Base-by-base conservation (phyloP, 2,888 invertebrate genomes). In the Galerucella pusilla region DNA sequence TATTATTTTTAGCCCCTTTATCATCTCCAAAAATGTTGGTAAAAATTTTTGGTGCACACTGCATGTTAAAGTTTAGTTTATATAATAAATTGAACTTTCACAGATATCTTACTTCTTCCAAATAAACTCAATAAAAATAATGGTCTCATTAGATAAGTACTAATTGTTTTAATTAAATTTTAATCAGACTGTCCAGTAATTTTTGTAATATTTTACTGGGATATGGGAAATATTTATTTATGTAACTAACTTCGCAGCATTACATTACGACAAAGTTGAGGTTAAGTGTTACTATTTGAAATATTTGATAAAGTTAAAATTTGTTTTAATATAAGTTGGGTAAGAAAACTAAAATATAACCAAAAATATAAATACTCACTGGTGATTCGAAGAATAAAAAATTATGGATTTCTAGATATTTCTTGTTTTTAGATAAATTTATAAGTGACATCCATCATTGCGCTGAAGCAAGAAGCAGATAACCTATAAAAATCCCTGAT, bases 401-500 rank as follows among this genome's bases (percentile, higher is more conserved):
- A 25, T 64, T 42, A 45, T 64, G 14, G 4, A 42, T 42, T 45
- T 64, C 1, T 42, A 46, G 20, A 64, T 46, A 10, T 64, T 16
- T 12, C 45, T 64, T 64, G 20, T 16, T 6, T 64, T 64, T 28
- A 46, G 10, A 28, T n/a, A 64, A n/a, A 46, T 45, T 64, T 35
- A 64, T 16, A 28, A 28, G 64, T 72, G 66, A 72, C 66, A 72
- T 14, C 28, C 7, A 67, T 60, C 66, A 72, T 67, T 66, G 72
- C 66, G 67, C 49, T 72, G 66, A 66, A 57, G 77, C 73, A 75
- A 63, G 73, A 72, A 71, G 68, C 68, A 75, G 70, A 73, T 79
- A 79, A 79, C 79, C 79, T 79, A 57, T 57, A 67, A 73, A 79
- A 78, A 74, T 77, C 73, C 75, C 79, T 75, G 78, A 61, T 28